Conservation (phyloP, 2,888 invertebrate genomes). For the Lepidonotus clava region DNA sequence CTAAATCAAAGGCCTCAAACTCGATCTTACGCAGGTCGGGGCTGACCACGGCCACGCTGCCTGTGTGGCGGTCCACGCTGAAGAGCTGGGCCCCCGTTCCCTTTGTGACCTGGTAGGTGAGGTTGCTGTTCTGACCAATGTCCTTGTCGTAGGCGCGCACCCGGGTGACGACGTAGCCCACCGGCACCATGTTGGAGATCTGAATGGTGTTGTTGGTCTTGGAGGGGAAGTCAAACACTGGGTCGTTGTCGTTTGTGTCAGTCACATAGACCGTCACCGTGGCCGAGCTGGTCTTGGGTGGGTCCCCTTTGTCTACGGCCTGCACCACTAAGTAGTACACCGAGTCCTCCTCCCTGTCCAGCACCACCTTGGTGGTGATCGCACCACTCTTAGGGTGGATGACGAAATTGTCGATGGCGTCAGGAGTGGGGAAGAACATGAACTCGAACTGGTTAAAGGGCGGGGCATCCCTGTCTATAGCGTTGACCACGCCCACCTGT, state of each 20-base stretch:
- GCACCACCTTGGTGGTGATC: slow-evolving; percentile 87
- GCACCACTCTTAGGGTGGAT: slow-evolving; percentile 92
- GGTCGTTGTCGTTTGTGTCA: slow-evolving; percentile 53
- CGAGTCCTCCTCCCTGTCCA: slow-evolving; percentile 62
- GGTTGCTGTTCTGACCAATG: slow-evolving; percentile 58
- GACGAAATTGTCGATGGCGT: slow-evolving; percentile 86
- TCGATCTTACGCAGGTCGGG: slow-evolving; percentile 50
- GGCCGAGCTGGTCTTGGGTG: slow-evolving; percentile 54
- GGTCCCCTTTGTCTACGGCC: slow-evolving; percentile 61
- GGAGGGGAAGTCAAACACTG: slow-evolving; percentile 46
- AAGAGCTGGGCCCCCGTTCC: slow-evolving; percentile 55
- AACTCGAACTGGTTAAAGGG: slow-evolving; percentile 59
- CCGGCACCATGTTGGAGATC: slow-evolving; percentile 48
- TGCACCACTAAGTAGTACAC: slow-evolving; percentile 63
- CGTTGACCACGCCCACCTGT: slow-evolving; percentile 59
- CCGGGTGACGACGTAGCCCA: slow-evolving; percentile 55
- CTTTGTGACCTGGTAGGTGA: slow-evolving; percentile 59
- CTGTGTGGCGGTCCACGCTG: slow-evolving; percentile 55
- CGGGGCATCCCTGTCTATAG: slow-evolving; percentile 57
- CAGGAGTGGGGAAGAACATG: slow-evolving; percentile 39
- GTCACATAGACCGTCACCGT: slow-evolving; percentile 55
- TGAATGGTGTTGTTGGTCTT: slow-evolving; percentile 46
- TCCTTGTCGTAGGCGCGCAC: slow-evolving; percentile 59
- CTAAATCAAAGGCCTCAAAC: slow-evolving; percentile 52
- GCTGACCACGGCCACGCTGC: slow-evolving; percentile 57